phyloP scores from a whole-genome alignment of 2,113 vertebrate species.

The Siniperca chuatsi region DNA sequence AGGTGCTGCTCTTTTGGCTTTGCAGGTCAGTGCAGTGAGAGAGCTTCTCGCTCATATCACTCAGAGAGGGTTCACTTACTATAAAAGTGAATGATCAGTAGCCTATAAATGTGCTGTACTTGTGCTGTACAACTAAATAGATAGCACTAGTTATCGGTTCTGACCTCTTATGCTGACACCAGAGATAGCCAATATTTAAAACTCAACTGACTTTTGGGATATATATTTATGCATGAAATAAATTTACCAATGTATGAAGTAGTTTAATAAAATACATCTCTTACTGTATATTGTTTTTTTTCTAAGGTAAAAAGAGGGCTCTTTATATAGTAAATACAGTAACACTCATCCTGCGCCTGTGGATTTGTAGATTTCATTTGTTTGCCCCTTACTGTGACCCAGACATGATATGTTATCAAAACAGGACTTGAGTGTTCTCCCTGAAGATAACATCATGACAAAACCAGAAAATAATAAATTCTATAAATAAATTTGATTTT shows the following conservation, averaged over 20 bases:
- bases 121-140: background rate
- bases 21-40: background rate
- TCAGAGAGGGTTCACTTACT: background rate
- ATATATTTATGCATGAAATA: background rate
- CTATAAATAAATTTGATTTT: constrained; percentile 12
- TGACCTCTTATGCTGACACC: too few relatives aligned
- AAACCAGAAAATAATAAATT: background rate
- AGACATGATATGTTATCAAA: background rate
- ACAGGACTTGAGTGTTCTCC: constrained; percentile 26
- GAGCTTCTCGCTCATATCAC: background rate
- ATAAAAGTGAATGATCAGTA: background rate
- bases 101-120: background rate
- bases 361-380: background rate
- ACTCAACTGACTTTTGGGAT: too few relatives aligned
- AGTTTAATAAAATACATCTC: background rate
- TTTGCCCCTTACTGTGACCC: background rate
- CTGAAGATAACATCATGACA: background rate
- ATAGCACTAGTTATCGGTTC: background rate
- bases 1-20: too few relatives aligned
- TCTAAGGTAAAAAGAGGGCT: background rate
- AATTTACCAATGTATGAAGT: too few relatives aligned
- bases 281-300: background rate
- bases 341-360: background rate
- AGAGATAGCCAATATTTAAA: background rate
- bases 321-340: background rate